Conservation (phyloP, 2,797 vertebrate genomes). For the Hippoglossus hippoglossus region DNA sequence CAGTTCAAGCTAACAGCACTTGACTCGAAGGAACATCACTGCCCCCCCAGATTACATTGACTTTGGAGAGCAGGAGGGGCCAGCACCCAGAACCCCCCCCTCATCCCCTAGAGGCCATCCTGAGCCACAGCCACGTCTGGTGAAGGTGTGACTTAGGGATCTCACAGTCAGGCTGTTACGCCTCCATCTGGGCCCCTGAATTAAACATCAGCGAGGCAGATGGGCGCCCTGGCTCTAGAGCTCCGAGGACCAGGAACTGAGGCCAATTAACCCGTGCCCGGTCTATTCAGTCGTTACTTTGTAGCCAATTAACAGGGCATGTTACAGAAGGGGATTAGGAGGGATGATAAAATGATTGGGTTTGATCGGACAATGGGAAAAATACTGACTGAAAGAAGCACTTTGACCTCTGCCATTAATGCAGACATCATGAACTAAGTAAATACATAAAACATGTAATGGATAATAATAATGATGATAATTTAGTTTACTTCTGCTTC, state of each 20-base stretch:
- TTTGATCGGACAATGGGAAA: slow-evolving; percentile 50
- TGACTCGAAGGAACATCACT: slow-evolving; percentile 50
- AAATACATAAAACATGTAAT: slow-evolving; percentile 16
- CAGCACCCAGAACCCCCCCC: slow-evolving; percentile 11
- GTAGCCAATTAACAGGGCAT: slow-evolving; percentile 68
- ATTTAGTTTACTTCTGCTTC: slow-evolving; percentile 8
- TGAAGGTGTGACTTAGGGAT: slow-evolving; percentile 65
- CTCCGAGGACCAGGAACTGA: slow-evolving; percentile 56
- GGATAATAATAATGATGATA: slow-evolving; percentile 37
- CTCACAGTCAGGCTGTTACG: slow-evolving; percentile 62
- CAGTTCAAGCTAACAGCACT: slow-evolving; percentile 19
- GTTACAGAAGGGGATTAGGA: slow-evolving; percentile 47
- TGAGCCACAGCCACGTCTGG: slow-evolving; percentile 54
- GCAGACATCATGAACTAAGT: slow-evolving; percentile 21
- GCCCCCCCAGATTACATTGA: slow-evolving; percentile 42
- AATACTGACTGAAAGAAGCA: slow-evolving; percentile 6
- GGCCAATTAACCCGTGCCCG: slow-evolving; percentile 74
- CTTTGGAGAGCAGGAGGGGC: slow-evolving; percentile 34
- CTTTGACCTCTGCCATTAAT: slow-evolving; percentile 37
- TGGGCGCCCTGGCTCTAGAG: slow-evolving; percentile 59
- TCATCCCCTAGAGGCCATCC: slow-evolving; percentile 28
- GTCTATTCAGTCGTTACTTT: slow-evolving; percentile 62
- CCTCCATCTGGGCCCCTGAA: slow-evolving; percentile 80
- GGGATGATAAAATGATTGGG: slow-evolving; percentile 30
- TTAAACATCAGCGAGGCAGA: slow-evolving; percentile 79